Base-by-base conservation (phyloP, 2,113 vertebrate species). In the Sinocyclocheilus anshuiensis region DNA sequence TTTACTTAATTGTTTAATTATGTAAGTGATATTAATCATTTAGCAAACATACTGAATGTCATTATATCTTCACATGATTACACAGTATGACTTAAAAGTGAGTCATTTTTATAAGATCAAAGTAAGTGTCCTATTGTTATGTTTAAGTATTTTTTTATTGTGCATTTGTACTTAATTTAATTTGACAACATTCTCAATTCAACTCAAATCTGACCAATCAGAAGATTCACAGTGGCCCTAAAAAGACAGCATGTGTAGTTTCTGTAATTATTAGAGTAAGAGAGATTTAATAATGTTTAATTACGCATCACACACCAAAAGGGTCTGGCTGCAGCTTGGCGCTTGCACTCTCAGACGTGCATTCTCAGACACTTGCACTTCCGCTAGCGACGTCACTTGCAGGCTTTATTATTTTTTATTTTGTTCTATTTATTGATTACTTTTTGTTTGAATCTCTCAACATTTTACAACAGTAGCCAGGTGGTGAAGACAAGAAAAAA, bases 271-370 rank as follows among this genome's bases (percentile, higher is more conserved):
- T 53, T 26, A 6, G 45, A 20, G 20, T 59, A 15, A 55, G 45
- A 36, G 4, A 69, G 20, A 69, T 86, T 59, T 50, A 71, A 29
- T 80, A 86, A 71, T 42, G 48, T 20, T 20, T 29, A 77, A 53
- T 20, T 18, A 26, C 7, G 1, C 9, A 53, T 3, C 2, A 2
- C 42, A 42, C 42, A 42, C 42, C n/a, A n/a, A n/a, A n/a, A n/a
- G n/a, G n/a, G n/a, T n/a, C n/a, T n/a, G n/a, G n/a, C n/a, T n/a
- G n/a, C n/a, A n/a, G n/a, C n/a, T n/a, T n/a, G n/a, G n/a, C n/a
- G n/a, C n/a, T n/a, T n/a, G n/a, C n/a, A n/a, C n/a, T n/a, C n/a
- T n/a, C n/a, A n/a, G n/a, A n/a, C n/a, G n/a, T n/a, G n/a, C n/a
- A n/a, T n/a, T n/a, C n/a, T n/a, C n/a, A n/a, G n/a, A n/a, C n/a